Conservation (phyloP, 2,797 vertebrate species). For the Myoxocephalus aenaeus region DNA sequence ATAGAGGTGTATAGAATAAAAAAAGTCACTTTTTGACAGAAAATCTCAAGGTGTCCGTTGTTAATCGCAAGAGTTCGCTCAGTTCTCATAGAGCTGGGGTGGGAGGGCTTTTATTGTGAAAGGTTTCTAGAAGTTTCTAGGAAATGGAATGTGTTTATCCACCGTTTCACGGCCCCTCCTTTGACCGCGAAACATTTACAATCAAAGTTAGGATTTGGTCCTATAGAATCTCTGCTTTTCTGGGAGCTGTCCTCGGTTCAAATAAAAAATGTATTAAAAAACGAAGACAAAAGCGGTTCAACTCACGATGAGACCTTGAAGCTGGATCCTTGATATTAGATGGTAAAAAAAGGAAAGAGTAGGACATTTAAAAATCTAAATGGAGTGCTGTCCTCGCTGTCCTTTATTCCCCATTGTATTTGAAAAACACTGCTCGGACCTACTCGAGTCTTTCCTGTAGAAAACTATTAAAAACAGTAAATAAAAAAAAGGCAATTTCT, state of each 20-base stretch:
- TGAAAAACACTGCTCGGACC: neutral
- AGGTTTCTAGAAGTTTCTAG: neutral
- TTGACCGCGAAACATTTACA: neutral
- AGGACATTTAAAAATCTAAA: neutral
- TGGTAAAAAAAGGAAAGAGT: neutral
- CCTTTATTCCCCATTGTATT: neutral
- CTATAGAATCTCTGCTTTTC: neutral
- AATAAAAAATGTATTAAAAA: too few species aligned
- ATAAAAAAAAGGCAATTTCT: neutral
- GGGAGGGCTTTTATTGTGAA: neutral
- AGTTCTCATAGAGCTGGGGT: neutral
- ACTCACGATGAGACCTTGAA: neutral
- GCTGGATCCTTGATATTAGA: neutral
- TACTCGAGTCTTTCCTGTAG: neutral
- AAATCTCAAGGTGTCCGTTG: neutral
- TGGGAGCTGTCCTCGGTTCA: neutral
- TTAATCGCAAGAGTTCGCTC: neutral
- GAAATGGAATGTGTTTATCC: neutral
- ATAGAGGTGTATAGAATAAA: neutral
- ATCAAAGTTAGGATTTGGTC: neutral
- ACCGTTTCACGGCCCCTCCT: neutral
- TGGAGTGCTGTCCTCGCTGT: neutral
- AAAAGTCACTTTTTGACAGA: neutral
- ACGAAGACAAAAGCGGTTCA: neutral
- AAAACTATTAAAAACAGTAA: neutral